Percentiles rank a stretch among this genome's conserved stretches.
phyloP scores from a whole-genome alignment of 2,113 vertebrate species.

The Gulo gulo region DNA sequence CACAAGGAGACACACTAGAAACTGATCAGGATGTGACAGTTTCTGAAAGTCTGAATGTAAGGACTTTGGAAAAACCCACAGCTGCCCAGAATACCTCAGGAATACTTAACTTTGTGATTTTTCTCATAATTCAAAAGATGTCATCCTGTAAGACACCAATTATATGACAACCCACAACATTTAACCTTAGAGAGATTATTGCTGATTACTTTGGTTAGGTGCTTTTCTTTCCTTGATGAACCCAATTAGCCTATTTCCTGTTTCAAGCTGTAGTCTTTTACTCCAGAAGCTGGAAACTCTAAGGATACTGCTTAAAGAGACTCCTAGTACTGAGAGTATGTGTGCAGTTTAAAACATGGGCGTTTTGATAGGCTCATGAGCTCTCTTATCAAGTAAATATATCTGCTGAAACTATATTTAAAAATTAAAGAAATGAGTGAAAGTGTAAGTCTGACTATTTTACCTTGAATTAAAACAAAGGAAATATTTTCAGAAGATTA shows the following conservation, averaged over 20 bases:
- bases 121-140: neutral
- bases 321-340: accelerated
- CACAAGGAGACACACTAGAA: slow-evolving; percentile 55
- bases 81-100: neutral
- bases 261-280: neutral
- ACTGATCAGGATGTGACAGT: slow-evolving; percentile 48
- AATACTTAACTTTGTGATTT: neutral
- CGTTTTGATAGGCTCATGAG: neutral
- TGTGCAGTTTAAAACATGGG: neutral
- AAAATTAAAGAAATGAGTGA: slow-evolving; percentile 13
- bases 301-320: neutral
- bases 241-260: neutral
- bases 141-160: neutral
- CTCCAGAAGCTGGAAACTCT: neutral
- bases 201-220: neutral
- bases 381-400: neutral
- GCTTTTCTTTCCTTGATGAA: neutral
- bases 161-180: neutral
- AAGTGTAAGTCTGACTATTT: neutral
- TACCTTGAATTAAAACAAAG: neutral
- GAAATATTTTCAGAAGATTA: neutral
- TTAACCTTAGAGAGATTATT: neutral
- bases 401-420: neutral
- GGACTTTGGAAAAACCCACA: neutral
- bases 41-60: slow-evolving; percentile 45